These are phyloP conservation scores for Sebastes taczanowskii DNA, from an alignment of 2,797 vertebrate species.

Conservation along the genomic window DNA sequence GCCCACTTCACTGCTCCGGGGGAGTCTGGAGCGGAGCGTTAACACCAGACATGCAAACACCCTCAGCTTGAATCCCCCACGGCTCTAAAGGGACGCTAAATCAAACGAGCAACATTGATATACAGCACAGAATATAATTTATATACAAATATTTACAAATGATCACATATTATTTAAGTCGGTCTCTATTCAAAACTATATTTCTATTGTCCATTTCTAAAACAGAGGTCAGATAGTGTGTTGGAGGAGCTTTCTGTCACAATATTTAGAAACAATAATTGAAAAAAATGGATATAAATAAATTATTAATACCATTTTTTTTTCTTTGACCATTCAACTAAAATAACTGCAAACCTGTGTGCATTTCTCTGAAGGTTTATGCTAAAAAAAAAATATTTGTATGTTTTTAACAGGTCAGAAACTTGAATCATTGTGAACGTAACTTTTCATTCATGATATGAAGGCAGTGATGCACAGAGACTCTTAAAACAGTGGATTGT, in stretches of 20 bases:
- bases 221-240: background rate
- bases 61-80: background rate
- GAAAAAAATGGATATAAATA: background rate
- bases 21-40: background rate
- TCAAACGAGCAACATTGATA: background rate
- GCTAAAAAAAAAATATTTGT: background rate
- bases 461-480: background rate
- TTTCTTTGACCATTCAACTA: background rate
- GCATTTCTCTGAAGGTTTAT: background rate
- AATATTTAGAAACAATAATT: background rate
- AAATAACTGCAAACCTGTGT: background rate
- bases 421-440: background rate
- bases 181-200: background rate
- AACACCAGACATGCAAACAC: background rate
- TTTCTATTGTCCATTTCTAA: background rate
- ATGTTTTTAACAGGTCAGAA: background rate
- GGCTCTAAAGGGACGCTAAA: background rate
- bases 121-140: too few relatives aligned
- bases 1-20: conserved; percentile 8
- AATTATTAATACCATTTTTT: background rate
- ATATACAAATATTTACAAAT: background rate
- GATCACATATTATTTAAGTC: background rate
- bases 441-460: background rate
- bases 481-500: background rate
- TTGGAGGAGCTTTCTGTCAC: background rate